A percentile compares a stretch with the other conserved stretches of the same genome.
These are phyloP conservation scores for Montipora cactus DNA, from an alignment of 64 coral and sea anemone species.

Conservation along the genomic window DNA sequence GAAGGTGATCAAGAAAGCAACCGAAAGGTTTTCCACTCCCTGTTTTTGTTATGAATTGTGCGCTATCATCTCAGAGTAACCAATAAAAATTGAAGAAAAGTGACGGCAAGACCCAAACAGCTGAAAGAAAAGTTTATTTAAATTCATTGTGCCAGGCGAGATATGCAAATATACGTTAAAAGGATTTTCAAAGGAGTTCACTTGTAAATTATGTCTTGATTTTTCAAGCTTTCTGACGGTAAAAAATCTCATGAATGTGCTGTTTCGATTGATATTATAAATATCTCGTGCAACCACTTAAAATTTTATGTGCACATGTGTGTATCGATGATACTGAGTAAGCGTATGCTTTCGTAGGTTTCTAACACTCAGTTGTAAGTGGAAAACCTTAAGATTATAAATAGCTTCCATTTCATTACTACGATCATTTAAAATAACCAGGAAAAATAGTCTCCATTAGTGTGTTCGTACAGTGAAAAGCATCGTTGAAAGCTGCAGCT, in stretches of 20 bases:
- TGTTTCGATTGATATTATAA: too few relatives aligned
- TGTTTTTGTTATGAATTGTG: not conserved
- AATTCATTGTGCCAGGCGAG: not conserved
- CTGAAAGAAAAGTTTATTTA: slow-evolving; percentile 21
- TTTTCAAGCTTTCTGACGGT: not conserved
- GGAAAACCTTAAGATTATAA: not conserved
- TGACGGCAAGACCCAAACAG: not conserved
- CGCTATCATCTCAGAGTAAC: not conserved
- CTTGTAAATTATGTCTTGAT: not conserved
- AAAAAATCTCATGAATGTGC: not conserved
- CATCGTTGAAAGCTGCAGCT: not conserved
- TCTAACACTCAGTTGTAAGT: too few relatives aligned
- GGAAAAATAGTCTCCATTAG: not conserved
- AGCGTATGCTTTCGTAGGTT: too few relatives aligned
- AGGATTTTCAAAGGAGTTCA: not conserved
- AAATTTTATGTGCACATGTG: too few relatives aligned
- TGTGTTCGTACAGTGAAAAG: not conserved
- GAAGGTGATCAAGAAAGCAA: not conserved
- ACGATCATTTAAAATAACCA: not conserved
- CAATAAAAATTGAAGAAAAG: slow-evolving; percentile 10
- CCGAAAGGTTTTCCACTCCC: not conserved
- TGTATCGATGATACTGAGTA: too few relatives aligned
- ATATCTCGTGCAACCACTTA: too few relatives aligned
- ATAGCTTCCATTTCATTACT: not conserved
- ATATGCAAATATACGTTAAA: slow-evolving; percentile 19